These are phyloP conservation scores for Rhynchophorus ferrugineus DNA, from an alignment of 1,140 invertebrate genomes.

Conservation along the genomic window DNA sequence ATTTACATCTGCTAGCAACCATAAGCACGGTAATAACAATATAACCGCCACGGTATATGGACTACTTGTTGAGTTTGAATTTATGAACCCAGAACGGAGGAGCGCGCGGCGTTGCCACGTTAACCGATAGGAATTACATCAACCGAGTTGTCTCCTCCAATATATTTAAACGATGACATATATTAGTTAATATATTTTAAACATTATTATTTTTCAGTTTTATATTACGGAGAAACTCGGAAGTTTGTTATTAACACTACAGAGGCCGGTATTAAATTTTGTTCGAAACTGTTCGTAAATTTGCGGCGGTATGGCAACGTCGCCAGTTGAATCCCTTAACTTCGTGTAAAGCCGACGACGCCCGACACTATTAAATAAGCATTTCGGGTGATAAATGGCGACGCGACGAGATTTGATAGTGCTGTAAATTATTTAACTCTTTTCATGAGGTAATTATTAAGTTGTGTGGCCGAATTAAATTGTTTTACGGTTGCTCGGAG, in stretches of 20 bases:
- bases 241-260: no score
- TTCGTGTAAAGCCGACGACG: constrained; percentile 33
- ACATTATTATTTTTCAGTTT: no score
- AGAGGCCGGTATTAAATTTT: no score
- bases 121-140: not conserved
- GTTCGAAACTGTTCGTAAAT: no score
- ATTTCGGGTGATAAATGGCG: constrained; percentile 43
- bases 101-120: constrained; percentile 7
- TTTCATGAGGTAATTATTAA: constrained; percentile 41
- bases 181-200: no score
- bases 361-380: constrained; percentile 41
- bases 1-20: constrained; percentile 42
- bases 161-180: no score
- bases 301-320: constrained; percentile 9
- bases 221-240: no score
- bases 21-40: constrained; percentile 43
- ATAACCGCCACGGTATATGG: constrained; percentile 41
- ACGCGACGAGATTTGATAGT: constrained; percentile 43
- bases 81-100: constrained; percentile 38
- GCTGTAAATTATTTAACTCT: constrained; percentile 43
- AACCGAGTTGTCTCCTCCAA: no score
- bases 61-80: constrained; percentile 43
- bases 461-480: constrained; percentile 31
- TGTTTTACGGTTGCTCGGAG: constrained; percentile 6
- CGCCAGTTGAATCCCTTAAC: constrained; percentile 14